These are phyloP conservation scores for Antheraea mylitta DNA, from an alignment of 1,140 invertebrate genomes.

Conservation along the genomic window DNA sequence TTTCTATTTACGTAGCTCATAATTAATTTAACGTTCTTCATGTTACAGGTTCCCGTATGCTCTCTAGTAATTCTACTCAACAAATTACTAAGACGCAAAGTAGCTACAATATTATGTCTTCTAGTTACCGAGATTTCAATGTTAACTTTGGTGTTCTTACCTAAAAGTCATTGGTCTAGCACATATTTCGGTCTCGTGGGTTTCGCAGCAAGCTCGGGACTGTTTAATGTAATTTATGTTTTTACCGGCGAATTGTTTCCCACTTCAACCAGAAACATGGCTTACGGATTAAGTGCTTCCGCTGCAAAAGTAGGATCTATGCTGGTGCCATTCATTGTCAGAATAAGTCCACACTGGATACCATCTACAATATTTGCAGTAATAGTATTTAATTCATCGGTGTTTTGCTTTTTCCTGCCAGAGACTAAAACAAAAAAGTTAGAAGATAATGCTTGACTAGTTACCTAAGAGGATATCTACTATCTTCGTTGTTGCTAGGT, in stretches of 20 bases:
- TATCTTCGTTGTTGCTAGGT: neutral
- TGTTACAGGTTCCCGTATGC: constrained; percentile 21
- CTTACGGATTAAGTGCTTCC: constrained; percentile 33
- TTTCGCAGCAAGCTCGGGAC: constrained; percentile 23
- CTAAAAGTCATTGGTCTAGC: constrained; percentile 26
- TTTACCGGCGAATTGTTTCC: constrained; percentile 21
- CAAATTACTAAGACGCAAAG: constrained; percentile 31
- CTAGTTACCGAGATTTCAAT: constrained; percentile 29
- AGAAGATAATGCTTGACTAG: constrained; percentile 8
- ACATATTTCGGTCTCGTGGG: constrained; percentile 34
- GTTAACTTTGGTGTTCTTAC: constrained; percentile 36
- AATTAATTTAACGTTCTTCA: neutral
- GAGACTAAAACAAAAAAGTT: constrained; percentile 19
- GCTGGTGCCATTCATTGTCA: constrained; percentile 37
- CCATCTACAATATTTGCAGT: constrained; percentile 17
- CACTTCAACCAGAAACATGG: constrained; percentile 47
- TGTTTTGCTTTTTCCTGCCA: constrained; percentile 20
- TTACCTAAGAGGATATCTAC: neutral
- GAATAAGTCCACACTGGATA: constrained; percentile 19
- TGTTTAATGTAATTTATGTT: constrained; percentile 32
- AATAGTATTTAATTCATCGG: constrained; percentile 14
- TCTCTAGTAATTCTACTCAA: constrained; percentile 21
- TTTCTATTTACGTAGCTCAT: no score
- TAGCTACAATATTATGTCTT: constrained; percentile 18
- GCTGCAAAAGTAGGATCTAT: constrained; percentile 43